Conservation (phyloP, 2,113 vertebrate species). For the Pollimyrus isidori region DNA sequence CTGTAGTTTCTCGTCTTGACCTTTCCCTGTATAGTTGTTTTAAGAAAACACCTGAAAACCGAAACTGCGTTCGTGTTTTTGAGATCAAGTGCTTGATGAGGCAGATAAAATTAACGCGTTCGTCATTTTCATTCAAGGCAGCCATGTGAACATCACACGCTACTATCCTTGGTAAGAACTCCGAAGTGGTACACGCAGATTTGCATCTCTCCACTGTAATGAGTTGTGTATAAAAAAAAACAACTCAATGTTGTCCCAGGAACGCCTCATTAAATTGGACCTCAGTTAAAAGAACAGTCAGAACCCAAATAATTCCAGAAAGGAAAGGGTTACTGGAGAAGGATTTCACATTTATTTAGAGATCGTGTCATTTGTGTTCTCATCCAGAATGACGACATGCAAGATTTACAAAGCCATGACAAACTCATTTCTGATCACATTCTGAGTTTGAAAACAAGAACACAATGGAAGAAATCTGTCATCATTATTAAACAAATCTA, state of each 20-base stretch:
- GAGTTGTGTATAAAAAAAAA: not conserved
- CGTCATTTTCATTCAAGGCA: not conserved
- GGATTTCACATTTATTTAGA: constrained; percentile 18
- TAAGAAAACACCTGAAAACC: not conserved
- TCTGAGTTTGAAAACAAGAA: not conserved
- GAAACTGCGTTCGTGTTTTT: not conserved
- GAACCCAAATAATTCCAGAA: not conserved
- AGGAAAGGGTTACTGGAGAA: not conserved
- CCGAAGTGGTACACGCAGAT: not conserved
- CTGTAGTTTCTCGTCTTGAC: not conserved
- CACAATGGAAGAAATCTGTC: constrained; percentile 22
- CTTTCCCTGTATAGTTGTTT: not conserved
- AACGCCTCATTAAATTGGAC: not conserved
- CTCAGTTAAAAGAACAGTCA: not conserved
- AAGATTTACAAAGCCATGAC: not conserved
- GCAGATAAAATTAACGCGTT: not conserved
- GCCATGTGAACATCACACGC: not conserved
- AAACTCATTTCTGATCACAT: not conserved
- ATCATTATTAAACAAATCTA: constrained; percentile 33
- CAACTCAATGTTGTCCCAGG: not conserved
- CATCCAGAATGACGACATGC: not conserved
- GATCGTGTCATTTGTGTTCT: constrained; percentile 1
- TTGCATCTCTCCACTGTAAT: not conserved
- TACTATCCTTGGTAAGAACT: not conserved
- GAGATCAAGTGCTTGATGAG: not conserved